Percentiles rank a stretch among this genome's conserved stretches.
Evolutionary conservation across 2,888 invertebrate genomes (phyloP).

Genomic region (Eulithis testata): DNA sequence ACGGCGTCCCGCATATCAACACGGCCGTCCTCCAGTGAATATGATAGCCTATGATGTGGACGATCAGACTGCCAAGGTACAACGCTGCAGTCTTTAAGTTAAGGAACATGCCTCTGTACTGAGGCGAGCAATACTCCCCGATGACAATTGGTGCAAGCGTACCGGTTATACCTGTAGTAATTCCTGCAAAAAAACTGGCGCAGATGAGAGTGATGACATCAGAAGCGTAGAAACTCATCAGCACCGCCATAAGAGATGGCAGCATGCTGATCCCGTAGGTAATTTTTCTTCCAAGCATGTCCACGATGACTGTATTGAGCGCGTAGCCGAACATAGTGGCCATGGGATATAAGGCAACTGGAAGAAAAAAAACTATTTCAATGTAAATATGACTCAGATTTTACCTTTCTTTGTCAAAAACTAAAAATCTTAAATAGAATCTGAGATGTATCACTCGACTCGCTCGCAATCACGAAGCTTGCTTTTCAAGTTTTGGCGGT

Average conservation of each 20-base stretch:
- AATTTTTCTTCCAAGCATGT: neutral
- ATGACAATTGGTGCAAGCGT: constrained; percentile 1
- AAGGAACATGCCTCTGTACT: neutral
- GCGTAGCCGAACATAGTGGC: neutral
- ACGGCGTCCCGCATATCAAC: neutral
- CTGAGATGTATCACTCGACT: too few relatives aligned
- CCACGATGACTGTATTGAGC: neutral
- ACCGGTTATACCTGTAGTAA: neutral
- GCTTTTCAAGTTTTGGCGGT: too few relatives aligned
- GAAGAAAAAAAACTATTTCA: neutral
- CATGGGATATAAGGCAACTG: neutral
- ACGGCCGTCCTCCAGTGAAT: neutral
- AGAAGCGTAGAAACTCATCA: constrained; percentile 4
- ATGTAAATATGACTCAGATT: too few relatives aligned
- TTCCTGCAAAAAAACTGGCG: neutral
- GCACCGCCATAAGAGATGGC: neutral
- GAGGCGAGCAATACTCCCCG: neutral
- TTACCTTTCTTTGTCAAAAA: too few relatives aligned
- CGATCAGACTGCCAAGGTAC: neutral
- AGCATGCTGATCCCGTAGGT: neutral
- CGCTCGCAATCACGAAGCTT: too few relatives aligned
- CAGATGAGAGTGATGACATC: neutral
- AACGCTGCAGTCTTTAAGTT: constrained; percentile 19
- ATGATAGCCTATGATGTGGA: neutral
- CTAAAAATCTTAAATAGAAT: too few relatives aligned